A percentile compares a stretch with the other conserved stretches of the same genome.
Conservation (phyloP, 2,113 vertebrate genomes). For the Pachyramphus minor region DNA sequence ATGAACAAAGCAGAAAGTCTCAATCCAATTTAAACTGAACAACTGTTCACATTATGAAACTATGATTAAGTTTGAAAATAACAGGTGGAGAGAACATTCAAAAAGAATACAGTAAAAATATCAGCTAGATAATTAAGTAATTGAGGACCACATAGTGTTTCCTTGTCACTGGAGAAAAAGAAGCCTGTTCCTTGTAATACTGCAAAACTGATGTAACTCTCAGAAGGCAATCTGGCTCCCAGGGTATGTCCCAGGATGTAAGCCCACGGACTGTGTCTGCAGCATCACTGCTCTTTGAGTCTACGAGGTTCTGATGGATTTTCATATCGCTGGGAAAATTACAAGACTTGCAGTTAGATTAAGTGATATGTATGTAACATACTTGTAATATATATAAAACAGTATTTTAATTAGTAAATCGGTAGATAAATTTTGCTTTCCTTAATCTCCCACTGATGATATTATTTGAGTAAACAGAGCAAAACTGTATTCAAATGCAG, state of each 20-base stretch:
- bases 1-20: neutral
- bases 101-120: neutral
- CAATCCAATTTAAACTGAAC: neutral
- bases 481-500: neutral
- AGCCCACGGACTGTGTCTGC: neutral
- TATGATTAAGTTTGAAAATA: neutral
- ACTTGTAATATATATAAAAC: neutral
- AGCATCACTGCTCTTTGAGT: neutral
- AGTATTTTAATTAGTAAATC: neutral
- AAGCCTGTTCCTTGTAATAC: neutral
- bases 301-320: neutral
- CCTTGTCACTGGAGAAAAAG: neutral
- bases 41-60: neutral
- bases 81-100: neutral
- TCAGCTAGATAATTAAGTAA: neutral
- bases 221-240: neutral
- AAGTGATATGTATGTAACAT: neutral
- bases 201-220: neutral
- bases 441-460: neutral
- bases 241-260: fast-evolving
- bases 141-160: neutral
- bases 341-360: neutral
- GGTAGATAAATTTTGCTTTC: neutral
- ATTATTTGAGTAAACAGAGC: neutral
- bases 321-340: neutral